phyloP scores from a whole-genome alignment of 2,113 vertebrate genomes.

The Myanophis thanlyinensis region DNA sequence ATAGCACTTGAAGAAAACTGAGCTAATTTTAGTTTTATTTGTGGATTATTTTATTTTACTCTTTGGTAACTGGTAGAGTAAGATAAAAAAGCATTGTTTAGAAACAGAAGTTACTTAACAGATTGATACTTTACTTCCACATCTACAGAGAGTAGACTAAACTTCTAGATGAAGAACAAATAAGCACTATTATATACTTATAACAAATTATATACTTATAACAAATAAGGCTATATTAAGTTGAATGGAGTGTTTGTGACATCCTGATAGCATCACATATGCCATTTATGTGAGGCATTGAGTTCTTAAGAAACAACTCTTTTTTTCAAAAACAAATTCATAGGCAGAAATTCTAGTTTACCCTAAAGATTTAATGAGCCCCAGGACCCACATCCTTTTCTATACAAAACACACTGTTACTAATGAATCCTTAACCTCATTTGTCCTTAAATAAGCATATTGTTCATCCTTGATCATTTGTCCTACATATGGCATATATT shows the following conservation, averaged over 20 bases:
- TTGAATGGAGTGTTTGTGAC: slow-evolving; percentile 45
- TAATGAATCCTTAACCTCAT: slow-evolving; percentile 61
- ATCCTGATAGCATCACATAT: slow-evolving; percentile 40
- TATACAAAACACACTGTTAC: slow-evolving; percentile 52
- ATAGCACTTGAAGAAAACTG: not conserved
- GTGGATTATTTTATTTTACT: slow-evolving; percentile 50
- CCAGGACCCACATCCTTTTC: slow-evolving; percentile 53
- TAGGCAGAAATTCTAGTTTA: slow-evolving; percentile 42
- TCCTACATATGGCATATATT: slow-evolving; percentile 35
- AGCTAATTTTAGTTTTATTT: slow-evolving; percentile 33
- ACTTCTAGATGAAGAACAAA: slow-evolving; percentile 47
- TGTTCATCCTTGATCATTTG: slow-evolving; percentile 25
- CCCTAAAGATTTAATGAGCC: slow-evolving; percentile 57
- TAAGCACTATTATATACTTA: slow-evolving; percentile 42
- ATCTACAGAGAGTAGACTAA: slow-evolving; percentile 48
- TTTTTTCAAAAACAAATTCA: slow-evolving; percentile 62
- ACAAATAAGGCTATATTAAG: too few relatives aligned
- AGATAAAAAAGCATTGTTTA: not conserved
- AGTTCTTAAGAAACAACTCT: slow-evolving; percentile 25
- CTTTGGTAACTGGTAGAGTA: slow-evolving; percentile 3
- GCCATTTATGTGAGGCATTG: not conserved
- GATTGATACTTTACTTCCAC: not conserved
- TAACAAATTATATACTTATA: too few relatives aligned
- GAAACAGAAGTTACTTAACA: slow-evolving; percentile 13
- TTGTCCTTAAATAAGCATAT: slow-evolving; percentile 18